Evolutionary conservation across 2,113 vertebrate genomes (phyloP), one percentile per base, ranked within the genome.

Genomic region (Meles meles): DNA sequence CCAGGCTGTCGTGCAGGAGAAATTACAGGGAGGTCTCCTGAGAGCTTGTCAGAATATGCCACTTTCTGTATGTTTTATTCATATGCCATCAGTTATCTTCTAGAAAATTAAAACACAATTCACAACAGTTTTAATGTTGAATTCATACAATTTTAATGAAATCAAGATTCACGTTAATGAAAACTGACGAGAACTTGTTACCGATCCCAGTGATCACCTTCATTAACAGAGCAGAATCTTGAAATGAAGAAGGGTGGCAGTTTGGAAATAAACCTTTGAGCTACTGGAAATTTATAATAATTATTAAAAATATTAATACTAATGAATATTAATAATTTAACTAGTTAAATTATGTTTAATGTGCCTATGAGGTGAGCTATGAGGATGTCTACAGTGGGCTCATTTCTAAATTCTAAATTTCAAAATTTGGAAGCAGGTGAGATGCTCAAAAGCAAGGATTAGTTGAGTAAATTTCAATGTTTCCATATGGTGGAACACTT

Each of bases 121-220:
- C 65, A 55, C 44, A 82, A 81, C 8, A 52, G 55, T 76, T 95
- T 96, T 79, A 76, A 94, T 84, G 61, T 49, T 74, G 49, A 95
- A 90, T 76, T 95, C 96, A 88, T 94, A 88, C 47, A 96, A 94
- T 77, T 95, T 95, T 95, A 96, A 94, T 89, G 91, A 97, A 97
- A 97, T 94, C 89, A 91, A 93, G 76, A 94, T 80, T 67, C 72
- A 39, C n/a, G 7, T 87, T 91, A 74, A 91, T 92, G 77, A 95
- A 85, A 96, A 93, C 72, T 76, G 91, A 77, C 7, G 8, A 57
- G 81, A 88, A 61, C 44, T 91, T 63, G 37, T 11, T 84, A 69
- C 76, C 23, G 11, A 85, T 37, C 42, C 49, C 67, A 84, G 0
- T 44, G 63, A 94, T 80, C 69, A 63, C 34, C 4, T 97, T 42